These are phyloP conservation scores for Drosophila tanythrix DNA, from an alignment of 2,888 invertebrate species.

Conservation along the genomic window DNA sequence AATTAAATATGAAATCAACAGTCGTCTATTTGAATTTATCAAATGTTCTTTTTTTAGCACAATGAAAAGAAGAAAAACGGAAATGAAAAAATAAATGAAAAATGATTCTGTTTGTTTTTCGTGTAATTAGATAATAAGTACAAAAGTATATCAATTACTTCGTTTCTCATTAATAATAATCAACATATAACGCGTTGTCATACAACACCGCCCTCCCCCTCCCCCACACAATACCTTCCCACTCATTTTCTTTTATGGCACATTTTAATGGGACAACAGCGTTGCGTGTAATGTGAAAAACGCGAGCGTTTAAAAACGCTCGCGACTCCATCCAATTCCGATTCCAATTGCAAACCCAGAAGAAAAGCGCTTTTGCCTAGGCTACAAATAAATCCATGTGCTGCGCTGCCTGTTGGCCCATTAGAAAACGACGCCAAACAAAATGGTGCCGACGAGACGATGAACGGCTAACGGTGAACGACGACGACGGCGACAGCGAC, in stretches of 20 bases:
- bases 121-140: not conserved
- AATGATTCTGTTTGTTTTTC: not conserved
- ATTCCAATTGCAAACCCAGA: not conserved
- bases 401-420: conserved; percentile 76
- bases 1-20: not conserved
- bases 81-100: not conserved
- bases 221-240: not conserved
- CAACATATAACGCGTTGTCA: not conserved
- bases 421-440: conserved; percentile 80
- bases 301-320: conserved; percentile 57
- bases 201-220: not conserved
- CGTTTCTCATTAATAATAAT: not conserved
- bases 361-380: conserved; percentile 26
- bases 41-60: not conserved
- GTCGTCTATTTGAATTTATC: not conserved
- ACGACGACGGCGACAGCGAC: conserved; percentile 19
- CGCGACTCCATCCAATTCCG: not conserved
- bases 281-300: conserved; percentile 19
- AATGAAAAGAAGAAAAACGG: not conserved
- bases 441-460: conserved; percentile 70
- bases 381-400: conserved; percentile 54
- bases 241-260: conserved; percentile 12
- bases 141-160: not conserved
- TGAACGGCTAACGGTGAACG: conserved; percentile 21
- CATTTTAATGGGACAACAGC: conserved; percentile 30